phyloP scores from a whole-genome alignment of 2,888 invertebrate species.

The Drosophila quinaria region DNA sequence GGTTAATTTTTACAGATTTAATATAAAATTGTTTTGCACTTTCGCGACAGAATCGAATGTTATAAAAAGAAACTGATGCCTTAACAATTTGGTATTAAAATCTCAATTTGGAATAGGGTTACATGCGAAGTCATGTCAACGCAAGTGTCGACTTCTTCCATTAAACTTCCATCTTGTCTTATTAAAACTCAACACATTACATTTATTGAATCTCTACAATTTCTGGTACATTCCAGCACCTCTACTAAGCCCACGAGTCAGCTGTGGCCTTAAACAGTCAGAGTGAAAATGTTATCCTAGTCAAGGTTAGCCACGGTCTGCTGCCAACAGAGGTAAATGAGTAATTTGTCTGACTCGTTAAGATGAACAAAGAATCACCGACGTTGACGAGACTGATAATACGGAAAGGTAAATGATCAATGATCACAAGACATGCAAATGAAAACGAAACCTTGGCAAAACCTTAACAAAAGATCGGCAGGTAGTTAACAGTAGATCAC shows the following conservation, averaged over 20 bases:
- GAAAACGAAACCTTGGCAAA: slow-evolving; percentile 67
- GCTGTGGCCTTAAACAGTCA: slow-evolving; percentile 4
- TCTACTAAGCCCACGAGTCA: slow-evolving; percentile 29
- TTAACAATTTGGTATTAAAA: too few species aligned
- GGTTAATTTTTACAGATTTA: too few species aligned
- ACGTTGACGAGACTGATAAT: slow-evolving; percentile 7
- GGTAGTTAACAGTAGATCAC: slow-evolving; percentile 62
- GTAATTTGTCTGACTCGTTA: slow-evolving; percentile 24
- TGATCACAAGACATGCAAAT: slow-evolving; percentile 45
- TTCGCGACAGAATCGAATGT: too few species aligned
- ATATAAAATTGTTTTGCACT: too few species aligned
- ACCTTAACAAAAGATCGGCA: slow-evolving; percentile 35
- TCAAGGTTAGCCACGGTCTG: slow-evolving; percentile 45
- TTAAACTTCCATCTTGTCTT: not conserved
- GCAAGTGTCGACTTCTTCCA: too few species aligned
- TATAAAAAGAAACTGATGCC: too few species aligned
- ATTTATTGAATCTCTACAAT: not conserved
- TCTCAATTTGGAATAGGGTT: too few species aligned
- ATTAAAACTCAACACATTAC: too few species aligned
- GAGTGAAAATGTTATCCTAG: slow-evolving; percentile 42
- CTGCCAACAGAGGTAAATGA: slow-evolving; percentile 34
- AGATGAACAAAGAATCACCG: slow-evolving; percentile 31
- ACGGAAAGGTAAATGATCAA: slow-evolving; percentile 28
- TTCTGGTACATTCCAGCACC: slow-evolving; percentile 11
- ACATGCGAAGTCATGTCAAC: too few species aligned